Conservation (phyloP, 1,140 invertebrate species). For the Cyclargus thomasi region DNA sequence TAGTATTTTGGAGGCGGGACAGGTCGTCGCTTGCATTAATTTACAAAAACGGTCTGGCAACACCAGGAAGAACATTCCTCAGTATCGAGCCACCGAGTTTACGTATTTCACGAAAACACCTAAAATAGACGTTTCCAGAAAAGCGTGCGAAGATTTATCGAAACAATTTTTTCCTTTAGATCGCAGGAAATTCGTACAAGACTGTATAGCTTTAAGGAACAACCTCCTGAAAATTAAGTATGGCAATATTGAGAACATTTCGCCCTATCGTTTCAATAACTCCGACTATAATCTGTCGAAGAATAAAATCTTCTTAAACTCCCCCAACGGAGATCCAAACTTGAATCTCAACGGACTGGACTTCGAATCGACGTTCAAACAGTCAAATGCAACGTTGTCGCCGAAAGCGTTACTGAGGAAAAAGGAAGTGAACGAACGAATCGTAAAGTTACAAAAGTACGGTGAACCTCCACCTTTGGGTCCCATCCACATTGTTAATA, state of each 20-base stretch:
- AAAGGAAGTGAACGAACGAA: constrained; percentile 49
- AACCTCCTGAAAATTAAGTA: constrained; percentile 34
- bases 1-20: constrained; percentile 76
- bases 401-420: constrained; percentile 42
- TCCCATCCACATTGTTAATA: constrained; percentile 56
- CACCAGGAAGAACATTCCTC: constrained; percentile 48
- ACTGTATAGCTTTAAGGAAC: constrained; percentile 49
- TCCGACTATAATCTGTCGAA: constrained; percentile 43
- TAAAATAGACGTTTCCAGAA: constrained; percentile 40
- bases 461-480: constrained; percentile 65
- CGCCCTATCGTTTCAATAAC: constrained; percentile 52
- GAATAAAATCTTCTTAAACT: constrained; percentile 49
- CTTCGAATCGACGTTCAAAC: constrained; percentile 60
- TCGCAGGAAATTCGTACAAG: constrained; percentile 43
- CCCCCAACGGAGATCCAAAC: constrained; percentile 36
- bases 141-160: constrained; percentile 35
- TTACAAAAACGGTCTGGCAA: constrained; percentile 73
- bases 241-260: constrained; percentile 39
- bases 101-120: constrained; percentile 60
- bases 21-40: constrained; percentile 78
- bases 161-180: constrained; percentile 38
- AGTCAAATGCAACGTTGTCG: constrained; percentile 40
- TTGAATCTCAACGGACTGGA: constrained; percentile 55
- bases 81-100: constrained; percentile 56
- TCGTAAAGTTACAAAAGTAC: constrained; percentile 60